Evolutionary conservation across 2,888 invertebrate species (phyloP), one percentile per base, ranked within the genome.

Genomic region (Drosophila atripex): DNA sequence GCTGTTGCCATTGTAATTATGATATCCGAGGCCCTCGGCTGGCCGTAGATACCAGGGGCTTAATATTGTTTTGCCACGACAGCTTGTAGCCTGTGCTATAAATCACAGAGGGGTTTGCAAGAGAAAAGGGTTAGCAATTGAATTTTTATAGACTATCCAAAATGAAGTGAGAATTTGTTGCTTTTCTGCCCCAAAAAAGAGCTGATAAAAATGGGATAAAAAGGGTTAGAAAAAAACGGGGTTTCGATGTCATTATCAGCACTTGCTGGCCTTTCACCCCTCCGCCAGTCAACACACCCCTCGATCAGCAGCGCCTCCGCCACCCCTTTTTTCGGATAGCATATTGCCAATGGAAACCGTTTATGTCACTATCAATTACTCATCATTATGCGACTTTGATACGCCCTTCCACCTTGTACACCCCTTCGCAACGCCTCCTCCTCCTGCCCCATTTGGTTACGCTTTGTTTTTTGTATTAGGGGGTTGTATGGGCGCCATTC

Each of bases 291-390:
- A 55, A 41, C 18, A n/a, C 59, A 60, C 35, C 59, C 59, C 59
- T 50, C 16, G 14, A 38, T 28, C 30, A 9, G 25, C 43, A 53
- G 35, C 28, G 8, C 38, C 46, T 35, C 53, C 61, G 55, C 47
- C 18, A 25, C 38, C 49, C 50, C 66, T 41, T 47, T 32, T 32
- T 16, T 43, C n/a, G 9, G 38, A 51, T 72, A 59, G 65, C 75
- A 75, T 75, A 73, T 77, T 66, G 68, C 52, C 55, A 65, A 43
- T 65, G 68, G 54, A 50, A 66, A 70, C 65, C 69, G 76, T 65
- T 80, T 78, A 70, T 86, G 86, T 88, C 88, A 86, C 80, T 88
- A 86, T 84, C 88, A 86, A 88, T 86, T 88, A 88, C 87, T 82
- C 84, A 84, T 87, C 84, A 87, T 84, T 83, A 78, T 43, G 77